phyloP scores from a whole-genome alignment of 2,797 vertebrate species.

The Hafferia zeledoni region DNA sequence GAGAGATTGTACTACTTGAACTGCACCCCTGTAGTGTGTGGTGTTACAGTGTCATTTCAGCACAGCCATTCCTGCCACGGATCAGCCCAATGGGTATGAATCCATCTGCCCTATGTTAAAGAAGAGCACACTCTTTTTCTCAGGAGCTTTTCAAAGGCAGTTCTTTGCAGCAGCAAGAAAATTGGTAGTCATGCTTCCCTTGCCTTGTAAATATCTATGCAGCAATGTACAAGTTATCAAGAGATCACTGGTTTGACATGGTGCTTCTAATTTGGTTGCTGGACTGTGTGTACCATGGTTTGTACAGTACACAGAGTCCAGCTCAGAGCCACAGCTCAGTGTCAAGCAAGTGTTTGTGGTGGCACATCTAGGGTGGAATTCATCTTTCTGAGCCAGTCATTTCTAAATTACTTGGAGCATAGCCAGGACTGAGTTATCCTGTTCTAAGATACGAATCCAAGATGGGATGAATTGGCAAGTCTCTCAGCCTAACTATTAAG shows the following conservation, averaged over 20 bases:
- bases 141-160: not conserved
- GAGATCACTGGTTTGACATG: not conserved
- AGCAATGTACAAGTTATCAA: not conserved
- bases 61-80: not conserved
- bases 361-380: not conserved
- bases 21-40: not conserved
- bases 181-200: not conserved
- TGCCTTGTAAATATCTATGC: not conserved
- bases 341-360: not conserved
- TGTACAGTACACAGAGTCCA: not conserved
- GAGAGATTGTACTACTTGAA: not conserved
- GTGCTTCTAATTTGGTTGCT: not conserved
- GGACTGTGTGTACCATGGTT: not conserved
- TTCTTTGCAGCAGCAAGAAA: not conserved
- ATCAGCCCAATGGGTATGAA: not conserved
- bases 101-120: not conserved
- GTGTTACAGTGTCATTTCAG: not conserved
- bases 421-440: not conserved
- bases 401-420: not conserved
- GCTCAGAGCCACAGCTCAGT: not conserved
- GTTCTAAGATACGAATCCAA: not conserved
- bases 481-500: not conserved
- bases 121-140: not conserved
- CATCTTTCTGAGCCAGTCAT: not conserved
- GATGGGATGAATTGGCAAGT: not conserved